phyloP scores from a whole-genome alignment of 2,113 vertebrate species.

The Todiramphus saurophagus region DNA sequence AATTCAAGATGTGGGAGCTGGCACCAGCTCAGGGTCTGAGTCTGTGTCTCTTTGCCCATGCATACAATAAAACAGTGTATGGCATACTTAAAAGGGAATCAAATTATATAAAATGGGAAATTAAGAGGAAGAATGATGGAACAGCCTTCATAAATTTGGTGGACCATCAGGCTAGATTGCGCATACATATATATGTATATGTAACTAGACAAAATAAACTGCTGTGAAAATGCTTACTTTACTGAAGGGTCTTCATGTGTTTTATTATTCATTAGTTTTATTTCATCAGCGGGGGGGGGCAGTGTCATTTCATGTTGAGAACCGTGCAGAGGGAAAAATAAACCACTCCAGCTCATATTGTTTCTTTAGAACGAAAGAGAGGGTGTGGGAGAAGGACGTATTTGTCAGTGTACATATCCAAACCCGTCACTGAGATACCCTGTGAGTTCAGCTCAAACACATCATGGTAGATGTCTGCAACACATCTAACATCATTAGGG shows the following conservation, averaged over 20 bases:
- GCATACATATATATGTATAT: not conserved
- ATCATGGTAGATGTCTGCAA: not conserved
- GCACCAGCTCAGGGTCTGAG: not conserved
- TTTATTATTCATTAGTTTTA: slow-evolving; percentile 61
- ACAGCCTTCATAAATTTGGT: slow-evolving; percentile 26
- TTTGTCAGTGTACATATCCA: not conserved
- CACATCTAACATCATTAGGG: not conserved
- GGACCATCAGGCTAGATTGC: not conserved
- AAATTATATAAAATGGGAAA: slow-evolving; percentile 25
- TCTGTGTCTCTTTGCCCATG: not conserved
- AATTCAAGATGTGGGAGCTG: slow-evolving; percentile 25
- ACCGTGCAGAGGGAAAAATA: not conserved
- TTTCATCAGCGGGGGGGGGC: not conserved
- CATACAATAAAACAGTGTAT: not conserved
- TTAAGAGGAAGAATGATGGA: slow-evolving; percentile 34
- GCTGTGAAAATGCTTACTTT: slow-evolving; percentile 41
- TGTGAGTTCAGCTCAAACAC: not conserved
- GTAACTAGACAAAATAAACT: not conserved
- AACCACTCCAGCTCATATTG: not conserved
- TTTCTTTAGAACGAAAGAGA: not conserved
- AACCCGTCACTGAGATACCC: not conserved
- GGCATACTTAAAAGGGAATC: not conserved
- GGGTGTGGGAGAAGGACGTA: not conserved
- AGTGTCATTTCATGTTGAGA: not conserved
- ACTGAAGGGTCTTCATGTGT: slow-evolving; percentile 1